A percentile compares a stretch with the other conserved stretches of the same genome.
These are phyloP conservation scores for Matsumyia berberina DNA, from an alignment of 2,888 invertebrate species.

Conservation along the genomic window DNA sequence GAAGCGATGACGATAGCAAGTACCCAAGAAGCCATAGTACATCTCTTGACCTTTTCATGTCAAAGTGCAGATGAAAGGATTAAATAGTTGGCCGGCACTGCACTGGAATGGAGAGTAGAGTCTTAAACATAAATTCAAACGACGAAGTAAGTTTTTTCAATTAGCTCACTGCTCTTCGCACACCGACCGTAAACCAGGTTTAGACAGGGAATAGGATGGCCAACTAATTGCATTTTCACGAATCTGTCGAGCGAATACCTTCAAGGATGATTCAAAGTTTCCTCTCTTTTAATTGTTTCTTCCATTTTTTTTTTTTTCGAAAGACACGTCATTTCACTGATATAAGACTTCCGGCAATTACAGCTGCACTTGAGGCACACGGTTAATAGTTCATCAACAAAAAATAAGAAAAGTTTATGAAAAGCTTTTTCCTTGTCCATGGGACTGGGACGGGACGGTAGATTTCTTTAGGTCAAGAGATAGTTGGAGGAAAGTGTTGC, in stretches of 20 bases:
- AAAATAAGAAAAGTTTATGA: not conserved
- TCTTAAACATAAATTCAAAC: conserved; percentile 41
- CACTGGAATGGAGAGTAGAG: not conserved
- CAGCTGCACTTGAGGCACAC: not conserved
- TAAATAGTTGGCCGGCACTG: conserved; percentile 26
- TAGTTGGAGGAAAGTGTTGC: no score
- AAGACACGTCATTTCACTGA: not conserved
- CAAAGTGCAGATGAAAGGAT: conserved; percentile 67
- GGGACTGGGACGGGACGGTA: not conserved
- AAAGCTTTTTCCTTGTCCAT: not conserved
- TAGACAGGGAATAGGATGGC: not conserved
- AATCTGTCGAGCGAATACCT: conserved; percentile 63
- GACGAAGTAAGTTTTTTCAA: conserved; percentile 52
- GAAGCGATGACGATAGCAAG: conserved; percentile 44
- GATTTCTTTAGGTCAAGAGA: no score
- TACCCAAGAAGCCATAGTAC: conserved; percentile 40
- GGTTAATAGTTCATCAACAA: not conserved
- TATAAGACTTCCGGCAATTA: not conserved
- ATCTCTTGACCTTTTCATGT: conserved; percentile 67
- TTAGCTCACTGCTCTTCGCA: no score
- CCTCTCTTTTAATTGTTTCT: conserved; percentile 6
- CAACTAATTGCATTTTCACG: conserved; percentile 65
- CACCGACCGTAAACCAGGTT: no score
- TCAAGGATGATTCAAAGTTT: conserved; percentile 62
- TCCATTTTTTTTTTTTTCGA: not conserved